phyloP scores from a whole-genome alignment of 2,113 vertebrate species.

The Paratilapia polleni region DNA sequence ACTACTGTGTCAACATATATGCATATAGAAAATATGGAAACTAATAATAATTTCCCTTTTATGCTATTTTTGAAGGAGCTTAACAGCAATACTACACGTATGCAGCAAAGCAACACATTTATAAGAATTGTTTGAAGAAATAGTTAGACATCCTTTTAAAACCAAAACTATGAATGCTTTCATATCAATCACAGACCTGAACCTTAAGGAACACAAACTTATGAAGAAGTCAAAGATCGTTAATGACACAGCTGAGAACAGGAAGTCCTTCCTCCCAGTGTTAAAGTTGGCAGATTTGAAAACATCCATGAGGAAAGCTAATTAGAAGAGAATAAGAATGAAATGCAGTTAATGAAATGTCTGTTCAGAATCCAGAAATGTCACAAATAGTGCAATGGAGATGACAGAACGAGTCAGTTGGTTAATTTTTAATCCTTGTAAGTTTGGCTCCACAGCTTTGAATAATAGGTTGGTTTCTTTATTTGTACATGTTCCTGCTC shows the following conservation, averaged over 20 bases:
- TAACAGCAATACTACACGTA: not conserved
- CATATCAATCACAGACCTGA: rapidly evolving
- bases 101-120: not conserved
- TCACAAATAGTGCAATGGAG: not conserved
- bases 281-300: not conserved
- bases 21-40: not conserved
- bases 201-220: not conserved
- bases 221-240: not conserved
- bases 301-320: too few relatives aligned
- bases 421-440: not conserved
- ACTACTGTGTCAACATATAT: not conserved
- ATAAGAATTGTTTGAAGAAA: not conserved
- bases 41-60: not conserved
- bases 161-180: not conserved
- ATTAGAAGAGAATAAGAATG: not conserved
- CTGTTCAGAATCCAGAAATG: not conserved
- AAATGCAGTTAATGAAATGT: not conserved
- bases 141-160: too few relatives aligned
- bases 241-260: not conserved
- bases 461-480: too few relatives aligned
- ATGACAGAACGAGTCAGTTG: not conserved
- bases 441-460: too few relatives aligned
- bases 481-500: too few relatives aligned
- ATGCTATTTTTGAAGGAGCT: too few relatives aligned
- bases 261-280: not conserved